A percentile compares a stretch with the other conserved stretches of the same genome.
phyloP scores from a whole-genome alignment of 1,140 invertebrate species.

The Drosophila tropicalis region DNA sequence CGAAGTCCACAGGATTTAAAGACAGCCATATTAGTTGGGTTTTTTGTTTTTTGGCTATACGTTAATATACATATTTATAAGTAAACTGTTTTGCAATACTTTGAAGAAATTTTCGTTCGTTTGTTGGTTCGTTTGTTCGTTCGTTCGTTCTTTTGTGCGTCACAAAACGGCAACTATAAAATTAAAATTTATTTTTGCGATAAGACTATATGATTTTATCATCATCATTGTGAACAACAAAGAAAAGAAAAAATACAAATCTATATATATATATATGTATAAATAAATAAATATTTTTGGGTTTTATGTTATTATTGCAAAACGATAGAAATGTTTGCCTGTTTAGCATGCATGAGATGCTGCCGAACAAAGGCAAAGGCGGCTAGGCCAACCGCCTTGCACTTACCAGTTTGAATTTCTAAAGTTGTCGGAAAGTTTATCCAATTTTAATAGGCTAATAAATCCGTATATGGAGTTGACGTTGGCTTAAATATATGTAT shows the following conservation, averaged over 20 bases:
- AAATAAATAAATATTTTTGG: constrained; percentile 44
- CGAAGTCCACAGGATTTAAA: neutral
- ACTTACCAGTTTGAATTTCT: constrained; percentile 67
- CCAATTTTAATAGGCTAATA: constrained; percentile 75
- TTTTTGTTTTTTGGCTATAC: neutral
- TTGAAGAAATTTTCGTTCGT: neutral
- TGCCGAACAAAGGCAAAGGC: constrained; percentile 67
- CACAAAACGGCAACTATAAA: constrained; percentile 62
- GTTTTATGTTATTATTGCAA: constrained; percentile 15
- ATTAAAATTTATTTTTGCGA: constrained; percentile 65
- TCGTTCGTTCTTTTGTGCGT: constrained; percentile 22
- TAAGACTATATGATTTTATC: constrained; percentile 43
- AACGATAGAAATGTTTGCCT: constrained; percentile 35
- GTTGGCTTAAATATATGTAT: constrained; percentile 21
- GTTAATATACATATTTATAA: neutral
- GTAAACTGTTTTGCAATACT: neutral
- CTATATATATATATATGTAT: constrained; percentile 43
- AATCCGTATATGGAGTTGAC: constrained; percentile 65
- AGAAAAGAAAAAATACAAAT: constrained; percentile 9
- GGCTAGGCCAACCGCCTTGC: constrained; percentile 49
- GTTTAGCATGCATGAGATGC: constrained; percentile 52
- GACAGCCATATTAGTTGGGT: neutral
- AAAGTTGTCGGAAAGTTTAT: constrained; percentile 69
- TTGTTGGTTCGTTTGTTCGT: neutral
- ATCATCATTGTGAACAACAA: constrained; percentile 38